Evolutionary conservation across 1,140 invertebrate species (phyloP), one percentile per base, ranked within the genome.

Genomic region (Leptinotarsa lineolata): DNA sequence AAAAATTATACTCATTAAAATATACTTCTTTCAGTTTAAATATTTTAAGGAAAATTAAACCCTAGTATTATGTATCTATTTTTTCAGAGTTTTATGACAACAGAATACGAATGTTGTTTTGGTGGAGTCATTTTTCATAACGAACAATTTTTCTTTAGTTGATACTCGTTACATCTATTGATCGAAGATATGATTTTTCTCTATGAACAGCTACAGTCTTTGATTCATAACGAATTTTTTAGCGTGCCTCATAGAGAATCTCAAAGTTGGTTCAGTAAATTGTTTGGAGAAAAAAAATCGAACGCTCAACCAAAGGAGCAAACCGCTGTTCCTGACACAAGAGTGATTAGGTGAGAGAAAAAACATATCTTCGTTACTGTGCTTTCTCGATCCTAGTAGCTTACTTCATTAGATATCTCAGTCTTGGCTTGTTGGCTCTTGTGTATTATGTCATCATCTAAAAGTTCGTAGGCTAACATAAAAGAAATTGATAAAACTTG

Each of bases 341-440:
- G 85, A 79, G 84, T 85, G 75, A 84, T 88, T 85, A 88, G 87
- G 87, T 88, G 86, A 87, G 87, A 81, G 45, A 68, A 60, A 68
- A 70, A 72, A 79, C 81, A 82, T 83, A 83, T 83, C 82, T 83
- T 84, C 82, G 78, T 74, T 48, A 68, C 15, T 39, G 20, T 24
- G n/a, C 67, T 60, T 72, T 66, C 12, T 74, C 54, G 22, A 24
- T 44, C 58, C 64, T n/a, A 20, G 5, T 18, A 58, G 46, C 39
- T 45, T 46, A 68, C 54, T 72, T 45, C 8, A 11, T 39, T 39
- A 39, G 8, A 39, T 39, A 11, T 39, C 30, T 39, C 30, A 11
- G 2, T 11, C 8, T 59, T 59, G 13, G 20, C n/a, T n/a, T 66
- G 45, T 58, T 46, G 45, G 46, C 16, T 48, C 24, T 68, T 58